Evolutionary conservation across 1,140 invertebrate genomes (phyloP), one percentile per base, ranked within the genome.

Genomic region (Nylanderia fulva): DNA sequence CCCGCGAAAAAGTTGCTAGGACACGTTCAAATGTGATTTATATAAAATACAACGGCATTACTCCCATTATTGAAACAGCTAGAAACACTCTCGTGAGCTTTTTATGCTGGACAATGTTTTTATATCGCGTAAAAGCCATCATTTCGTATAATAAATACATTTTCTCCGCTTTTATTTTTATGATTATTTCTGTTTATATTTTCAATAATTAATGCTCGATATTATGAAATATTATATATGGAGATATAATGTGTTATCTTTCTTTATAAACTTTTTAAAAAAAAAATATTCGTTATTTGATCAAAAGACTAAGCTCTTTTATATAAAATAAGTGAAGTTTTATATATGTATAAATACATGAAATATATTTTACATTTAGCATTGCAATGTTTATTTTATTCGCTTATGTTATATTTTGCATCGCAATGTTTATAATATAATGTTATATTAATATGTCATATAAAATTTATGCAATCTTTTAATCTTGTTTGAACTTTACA

Each of bases 21-120:
- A 29, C 52, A 24, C 39, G n/a, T 36, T 52, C 61, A 66, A 52
- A 77, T 64, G 60, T 66, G 29, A 77, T 66, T 66, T 66, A 77
- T 52, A 24, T 36, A 64, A 76, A 36, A 64, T 76, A 42, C 36
- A 63, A 63, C 13, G 13, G n/a, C 7, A n/a, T 48, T 48, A 48
- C 33, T 66, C 29, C 29, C 1, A 33, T 66, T 66, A 33, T 66
- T 77, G 5, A 52, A 18, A 11, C 24, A 61, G 6, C 15, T 63
- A 24, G 7, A 60, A 76, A 29, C 13, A 33, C 21, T 52, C 0
- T 52, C n/a, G 27, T 13, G 2, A 63, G n/a, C n/a, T 21, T 77
- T 45, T 77, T 29, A 29, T 29, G 13, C 64, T 64, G 45, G 11
- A 45, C 2, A 11, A 45, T 2, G 3, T 18, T 48, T 48, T 18